Base-by-base conservation (phyloP, 1,140 invertebrate species). In the Cyclina sinensis region DNA sequence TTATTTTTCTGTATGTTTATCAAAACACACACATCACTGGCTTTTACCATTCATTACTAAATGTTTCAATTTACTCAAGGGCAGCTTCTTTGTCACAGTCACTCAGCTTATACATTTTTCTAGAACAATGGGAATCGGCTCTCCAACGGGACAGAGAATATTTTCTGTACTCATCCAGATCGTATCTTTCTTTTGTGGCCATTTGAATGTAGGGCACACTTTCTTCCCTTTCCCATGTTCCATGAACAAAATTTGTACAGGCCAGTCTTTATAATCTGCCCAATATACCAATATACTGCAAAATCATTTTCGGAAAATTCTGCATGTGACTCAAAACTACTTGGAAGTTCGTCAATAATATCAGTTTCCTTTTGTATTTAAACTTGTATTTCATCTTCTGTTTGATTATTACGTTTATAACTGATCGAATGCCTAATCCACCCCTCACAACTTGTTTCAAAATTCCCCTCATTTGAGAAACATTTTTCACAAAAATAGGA, bases 401-500 rank as follows among this genome's bases (percentile, higher is more conserved):
- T 62, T 27, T 27, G 16, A 24, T 62, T 62, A 12, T 11, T 24
- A 7, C n/a, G 5, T 7, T 5, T 12, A 12, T 9, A 11, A 24
- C n/a, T 65, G 9, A 74, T 35, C 5, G 9, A 46, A 39, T 79
- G 74, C 39, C 3, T 30, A 7, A 14, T 7, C 37, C 74, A 79
- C 7, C 74, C 74, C 11, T 79, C 74, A 48, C 43, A 79, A 4
- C 12, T 21, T 79, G 30, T 16, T 79, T 79, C 48, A 39, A 79
- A 79, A 24, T 43, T 7, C 24, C 74, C 74, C 14, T 79, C 30
- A 21, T n/a, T n/a, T n/a, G 14, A 9, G 24, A 79, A 79, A 79
- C 74, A 79, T 7, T 54, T 43, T 48, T 79, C 39, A 27, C 74
- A 79, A 79, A 79, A 43, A 27, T 43, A 79, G 70, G n/a, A 74